Base-by-base conservation (phyloP, 2,888 invertebrate genomes). In the Agonum fuliginosum region DNA sequence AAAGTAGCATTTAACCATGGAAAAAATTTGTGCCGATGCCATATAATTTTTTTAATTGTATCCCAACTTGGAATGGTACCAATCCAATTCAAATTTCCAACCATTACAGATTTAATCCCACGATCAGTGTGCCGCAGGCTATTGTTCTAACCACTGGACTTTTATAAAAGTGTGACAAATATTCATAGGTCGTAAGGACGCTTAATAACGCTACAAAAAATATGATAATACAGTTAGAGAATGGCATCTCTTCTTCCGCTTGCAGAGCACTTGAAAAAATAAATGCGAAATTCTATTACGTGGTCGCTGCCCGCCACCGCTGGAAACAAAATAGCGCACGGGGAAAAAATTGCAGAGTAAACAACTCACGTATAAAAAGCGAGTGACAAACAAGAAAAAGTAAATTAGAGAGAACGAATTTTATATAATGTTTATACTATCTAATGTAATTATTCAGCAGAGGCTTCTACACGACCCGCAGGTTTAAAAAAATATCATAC, bases 361-460 rank as follows among this genome's bases (percentile, higher is more conserved):
- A 71, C 71, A 71, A 71, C 71, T 48, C 30, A 71, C 71, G 71
- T 48, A 71, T 51, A 71, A 71, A 71, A 74, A 65, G 37, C 43
- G 41, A 65, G 65, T 43, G 65, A 74, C 65, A 74, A 74, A 74
- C 65, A 74, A 65, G 74, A 79, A 79, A 79, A 80, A 80, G 77
- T 77, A 62, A 78, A 79, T 80, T 79, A 79, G 77, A 77, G 78
- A 78, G 58, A 70, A 80, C 78, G 81, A 80, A 83, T 82, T 83
- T 81, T 81, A 80, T 82, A 81, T 81, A 81, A 81, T 81, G 81
- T 81, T 79, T 81, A 74, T 74, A 80, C 81, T 80, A 81, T 82
- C 80, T 82, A 81, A 82, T 81, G 81, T 80, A 82, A 83, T 82
- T 82, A 82, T 83, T 81, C 54, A n/a, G 8, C 12, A n/a, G n/a